A percentile compares a stretch with the other conserved stretches of the same genome.
These are phyloP conservation scores for Cromileptes altivelis DNA, from an alignment of 2,113 vertebrate species.

Conservation along the genomic window DNA sequence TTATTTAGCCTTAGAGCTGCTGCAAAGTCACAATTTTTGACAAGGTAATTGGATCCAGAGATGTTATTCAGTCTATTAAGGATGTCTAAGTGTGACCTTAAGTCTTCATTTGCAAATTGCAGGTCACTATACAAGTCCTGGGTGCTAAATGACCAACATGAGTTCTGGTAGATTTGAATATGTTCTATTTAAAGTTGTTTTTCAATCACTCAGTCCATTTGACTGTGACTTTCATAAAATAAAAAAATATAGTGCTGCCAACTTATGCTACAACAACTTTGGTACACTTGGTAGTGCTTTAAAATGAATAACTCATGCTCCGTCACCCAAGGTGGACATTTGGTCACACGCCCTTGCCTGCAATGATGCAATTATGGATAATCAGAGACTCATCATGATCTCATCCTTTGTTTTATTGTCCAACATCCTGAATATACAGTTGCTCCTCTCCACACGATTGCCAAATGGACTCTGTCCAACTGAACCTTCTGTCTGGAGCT, in stretches of 20 bases:
- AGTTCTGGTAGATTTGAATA: neutral
- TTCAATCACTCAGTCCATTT: neutral
- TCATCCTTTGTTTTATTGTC: conserved; percentile 24
- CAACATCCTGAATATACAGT: neutral
- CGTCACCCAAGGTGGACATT: neutral
- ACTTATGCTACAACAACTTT: neutral
- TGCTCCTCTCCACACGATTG: conserved; percentile 3
- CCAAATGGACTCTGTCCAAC: conserved; percentile 52
- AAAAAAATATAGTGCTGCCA: neutral
- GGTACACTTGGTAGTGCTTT: neutral
- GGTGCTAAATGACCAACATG: too few relatives aligned
- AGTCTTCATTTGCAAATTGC: neutral
- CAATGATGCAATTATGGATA: conserved; percentile 24
- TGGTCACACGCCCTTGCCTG: neutral
- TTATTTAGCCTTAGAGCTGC: neutral
- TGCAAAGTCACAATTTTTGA: neutral
- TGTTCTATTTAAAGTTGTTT: neutral
- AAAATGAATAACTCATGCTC: neutral
- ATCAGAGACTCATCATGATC: conserved; percentile 23
- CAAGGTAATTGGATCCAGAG: neutral
- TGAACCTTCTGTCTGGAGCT: conserved; percentile 17
- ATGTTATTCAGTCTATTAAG: neutral
- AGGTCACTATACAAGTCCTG: neutral
- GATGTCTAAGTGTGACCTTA: neutral
- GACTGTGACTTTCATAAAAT: too few relatives aligned